phyloP scores from a whole-genome alignment of 2,797 vertebrate species.

The Danio kyathit region DNA sequence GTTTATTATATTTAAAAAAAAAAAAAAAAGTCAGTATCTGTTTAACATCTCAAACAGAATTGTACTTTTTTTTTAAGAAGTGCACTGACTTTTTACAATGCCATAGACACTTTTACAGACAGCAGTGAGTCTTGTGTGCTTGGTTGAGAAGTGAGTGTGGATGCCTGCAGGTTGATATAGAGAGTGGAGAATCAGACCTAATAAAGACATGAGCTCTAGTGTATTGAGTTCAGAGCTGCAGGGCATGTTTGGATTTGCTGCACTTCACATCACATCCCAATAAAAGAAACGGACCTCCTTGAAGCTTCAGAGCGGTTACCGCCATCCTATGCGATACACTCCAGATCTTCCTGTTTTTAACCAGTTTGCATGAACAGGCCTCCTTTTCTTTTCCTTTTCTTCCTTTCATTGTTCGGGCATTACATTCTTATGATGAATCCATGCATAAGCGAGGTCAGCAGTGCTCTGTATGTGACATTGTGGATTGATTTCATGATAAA shows the following conservation, averaged over 20 bases:
- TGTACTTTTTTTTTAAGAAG: background rate
- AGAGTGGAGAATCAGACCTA: constrained; percentile 46
- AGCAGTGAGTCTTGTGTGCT: constrained; percentile 1
- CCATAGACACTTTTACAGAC: background rate
- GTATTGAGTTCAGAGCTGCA: constrained; percentile 17
- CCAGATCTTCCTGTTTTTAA: constrained; percentile 17
- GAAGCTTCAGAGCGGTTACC: constrained; percentile 11
- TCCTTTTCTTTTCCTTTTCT: background rate
- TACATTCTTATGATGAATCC: background rate
- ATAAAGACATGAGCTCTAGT: constrained; percentile 55
- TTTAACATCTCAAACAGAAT: background rate
- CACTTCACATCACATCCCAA: constrained; percentile 20
- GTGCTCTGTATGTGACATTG: constrained; percentile 13
- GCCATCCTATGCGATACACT: background rate
- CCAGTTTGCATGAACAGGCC: background rate
- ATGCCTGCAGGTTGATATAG: constrained; percentile 36
- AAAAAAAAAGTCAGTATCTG: background rate
- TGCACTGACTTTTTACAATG: background rate
- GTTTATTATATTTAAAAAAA: no score
- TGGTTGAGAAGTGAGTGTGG: constrained; percentile 12
- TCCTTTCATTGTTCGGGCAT: constrained; percentile 27
- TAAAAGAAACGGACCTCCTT: constrained; percentile 21
- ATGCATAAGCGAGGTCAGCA: background rate
- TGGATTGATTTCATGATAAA: constrained; percentile 35
- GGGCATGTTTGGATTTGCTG: constrained; percentile 38